Evolutionary conservation across 1,140 invertebrate genomes (phyloP).

Genomic region (Drosophila tsacasi): DNA sequence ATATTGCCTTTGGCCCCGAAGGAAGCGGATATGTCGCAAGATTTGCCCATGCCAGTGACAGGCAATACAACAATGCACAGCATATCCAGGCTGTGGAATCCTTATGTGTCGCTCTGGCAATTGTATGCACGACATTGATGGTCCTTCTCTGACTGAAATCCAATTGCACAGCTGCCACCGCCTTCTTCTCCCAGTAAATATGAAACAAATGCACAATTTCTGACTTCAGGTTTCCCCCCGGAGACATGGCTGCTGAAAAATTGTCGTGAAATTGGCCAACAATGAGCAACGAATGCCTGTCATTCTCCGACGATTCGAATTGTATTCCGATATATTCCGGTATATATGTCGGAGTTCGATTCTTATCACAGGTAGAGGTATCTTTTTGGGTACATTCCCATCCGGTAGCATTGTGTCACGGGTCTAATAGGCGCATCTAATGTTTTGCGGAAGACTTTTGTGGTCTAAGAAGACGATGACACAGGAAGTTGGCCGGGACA

Average conservation of each 20-base stretch:
- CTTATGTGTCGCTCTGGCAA: slow-evolving; percentile 78
- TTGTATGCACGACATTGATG: slow-evolving; percentile 83
- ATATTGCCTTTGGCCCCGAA: slow-evolving; percentile 67
- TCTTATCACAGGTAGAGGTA: slow-evolving; percentile 56
- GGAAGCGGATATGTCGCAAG: slow-evolving; percentile 80
- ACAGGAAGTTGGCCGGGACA: slow-evolving; percentile 64
- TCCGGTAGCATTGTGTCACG: slow-evolving; percentile 61
- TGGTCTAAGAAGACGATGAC: slow-evolving; percentile 22
- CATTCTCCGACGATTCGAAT: slow-evolving; percentile 54
- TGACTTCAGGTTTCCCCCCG: slow-evolving; percentile 63
- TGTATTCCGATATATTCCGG: slow-evolving; percentile 33
- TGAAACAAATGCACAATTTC: slow-evolving; percentile 70
- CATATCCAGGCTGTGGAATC: slow-evolving; percentile 69
- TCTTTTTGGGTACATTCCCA: slow-evolving; percentile 18
- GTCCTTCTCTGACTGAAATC: slow-evolving; percentile 53
- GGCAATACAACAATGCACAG: slow-evolving; percentile 31
- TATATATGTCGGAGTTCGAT: slow-evolving; percentile 27
- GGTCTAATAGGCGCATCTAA: slow-evolving; percentile 64
- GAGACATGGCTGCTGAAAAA: slow-evolving; percentile 66
- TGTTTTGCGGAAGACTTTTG: slow-evolving; percentile 75
- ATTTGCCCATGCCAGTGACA: slow-evolving; percentile 53
- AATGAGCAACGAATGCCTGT: slow-evolving; percentile 72
- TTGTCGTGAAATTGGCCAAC: slow-evolving; percentile 80
- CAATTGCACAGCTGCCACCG: slow-evolving; percentile 70
- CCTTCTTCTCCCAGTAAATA: slow-evolving; percentile 60